Evolutionary conservation across 2,888 invertebrate genomes (phyloP), one percentile per base, ranked within the genome.

Genomic region (Syrphus vitripennis): DNA sequence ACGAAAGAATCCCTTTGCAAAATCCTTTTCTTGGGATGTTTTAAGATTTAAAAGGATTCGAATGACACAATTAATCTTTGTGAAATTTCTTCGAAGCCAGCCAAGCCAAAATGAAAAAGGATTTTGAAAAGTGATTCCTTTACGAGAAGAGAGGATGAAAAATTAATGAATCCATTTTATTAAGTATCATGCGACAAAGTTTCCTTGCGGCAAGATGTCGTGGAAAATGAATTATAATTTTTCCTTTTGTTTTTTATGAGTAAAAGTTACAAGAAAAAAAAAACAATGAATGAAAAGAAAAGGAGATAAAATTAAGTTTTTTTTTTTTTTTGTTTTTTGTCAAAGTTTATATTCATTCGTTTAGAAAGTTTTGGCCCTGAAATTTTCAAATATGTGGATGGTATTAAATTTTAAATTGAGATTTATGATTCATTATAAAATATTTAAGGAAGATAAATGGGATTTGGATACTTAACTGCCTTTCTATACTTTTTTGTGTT

Each of bases 21-120:
- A 71, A 45, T 67, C 31, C 31, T 67, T 67, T n/a, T 48, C 29
- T 26, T 12, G 31, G n/a, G 50, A 70, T 57, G 40, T 78, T 53
- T 75, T 59, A 31, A 42, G 72, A 77, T 82, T 59, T 53, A 77
- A 77, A 86, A 78, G 82, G 86, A 82, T 86, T 86, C 74, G 75
- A 78, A 82, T 86, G 65, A 82, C 86, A 82, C 74, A 70, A 78
- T 86, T 74, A 86, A 86, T 86, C 82, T 82, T 86, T 69, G 24
- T 34, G 74, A 74, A 69, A 57, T 77, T 77, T 77, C 74, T 55
- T 24, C 16, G 34, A 82, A 61, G 48, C 74, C n/a, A 82, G n/a
- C 48, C 45, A 63, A 65, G 78, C 61, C 19, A 74, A 77, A 80
- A 83, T 34, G 65, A 70, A 57, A 65, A 80, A 71, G 75, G 59